Evolutionary conservation across 2,797 vertebrate genomes (phyloP).

Genomic region (Tamandua tetradactyla): DNA sequence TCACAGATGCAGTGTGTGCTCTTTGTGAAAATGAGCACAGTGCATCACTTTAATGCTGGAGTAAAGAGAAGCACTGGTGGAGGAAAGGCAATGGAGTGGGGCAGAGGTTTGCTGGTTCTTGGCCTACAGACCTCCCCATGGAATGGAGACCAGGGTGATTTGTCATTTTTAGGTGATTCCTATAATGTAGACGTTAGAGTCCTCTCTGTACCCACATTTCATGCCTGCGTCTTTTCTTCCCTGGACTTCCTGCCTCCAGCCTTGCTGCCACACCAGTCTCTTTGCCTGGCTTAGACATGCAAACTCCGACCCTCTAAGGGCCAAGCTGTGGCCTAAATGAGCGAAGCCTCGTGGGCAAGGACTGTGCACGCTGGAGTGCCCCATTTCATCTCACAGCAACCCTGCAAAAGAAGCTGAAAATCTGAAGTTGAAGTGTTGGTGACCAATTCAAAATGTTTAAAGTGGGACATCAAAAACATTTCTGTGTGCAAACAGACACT

Average conservation of each 20-base stretch:
- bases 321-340: not conserved
- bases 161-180: not conserved
- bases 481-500: not conserved
- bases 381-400: rapidly evolving
- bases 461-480: not conserved
- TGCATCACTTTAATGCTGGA: rapidly evolving
- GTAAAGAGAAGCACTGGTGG: not conserved
- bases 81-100: not conserved
- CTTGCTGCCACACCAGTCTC: not conserved
- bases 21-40: not conserved
- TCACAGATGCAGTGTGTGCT: no score
- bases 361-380: not conserved
- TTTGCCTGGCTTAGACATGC: not conserved
- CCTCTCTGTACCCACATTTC: not conserved
- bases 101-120: not conserved
- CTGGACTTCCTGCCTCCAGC: not conserved
- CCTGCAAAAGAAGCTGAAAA: not conserved
- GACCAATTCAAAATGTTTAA: not conserved
- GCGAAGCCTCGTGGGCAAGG: not conserved
- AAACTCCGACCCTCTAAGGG: not conserved
- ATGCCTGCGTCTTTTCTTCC: not conserved
- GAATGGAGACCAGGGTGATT: not conserved
- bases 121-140: not conserved
- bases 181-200: not conserved
- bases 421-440: not conserved